Base-by-base conservation (phyloP, 2,888 invertebrate genomes). In the Atrina japonica region DNA sequence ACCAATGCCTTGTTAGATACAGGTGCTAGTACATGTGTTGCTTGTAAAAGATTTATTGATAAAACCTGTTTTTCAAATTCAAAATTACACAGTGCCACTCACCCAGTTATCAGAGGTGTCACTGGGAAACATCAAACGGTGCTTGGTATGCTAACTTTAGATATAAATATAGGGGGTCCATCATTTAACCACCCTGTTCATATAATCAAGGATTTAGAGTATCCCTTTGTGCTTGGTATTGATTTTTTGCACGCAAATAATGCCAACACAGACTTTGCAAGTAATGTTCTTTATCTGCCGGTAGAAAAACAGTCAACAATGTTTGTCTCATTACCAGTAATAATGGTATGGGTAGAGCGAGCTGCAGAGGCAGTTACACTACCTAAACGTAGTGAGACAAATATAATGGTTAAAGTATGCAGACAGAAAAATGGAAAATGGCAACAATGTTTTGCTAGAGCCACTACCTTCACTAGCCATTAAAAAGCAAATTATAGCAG, bases 151-250 rank as follows among this genome's bases (percentile, higher is more conserved):
- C n/a, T 66, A n/a, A 25, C 45, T 16, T 35, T 66, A 21, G 9
- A 9, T 21, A 11, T 58, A 49, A 40, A 50, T 11, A 47, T 66
- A 11, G 25, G 40, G n/a, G 55, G 49, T n/a, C 3, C 21, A 11
- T 35, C 29, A 14, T 66, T 30, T 25, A 14, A 14, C 25, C 41
- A 59, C 35, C 30, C 49, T n/a, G 49, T 66, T 14, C 50, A 66
- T 40, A 40, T 53, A 5, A 27, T 65, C 9, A 18, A 55, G 27
- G 43, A 65, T n/a, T 23, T 56, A 21, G 55, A 56, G n/a, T 45
- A 66, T 27, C 30, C 66, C 27, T 58, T 58, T 14, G 59, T 66
- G n/a, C 25, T 66, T 23, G 66, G 66, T 18, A 16, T 50, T 23
- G 66, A 66, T 66, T 66, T 66, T 25, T 16, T 66, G 25, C 47